Percentiles rank a stretch among this genome's conserved stretches.
Conservation (phyloP, 1,140 invertebrate species). For the Eufriesea mexicana region DNA sequence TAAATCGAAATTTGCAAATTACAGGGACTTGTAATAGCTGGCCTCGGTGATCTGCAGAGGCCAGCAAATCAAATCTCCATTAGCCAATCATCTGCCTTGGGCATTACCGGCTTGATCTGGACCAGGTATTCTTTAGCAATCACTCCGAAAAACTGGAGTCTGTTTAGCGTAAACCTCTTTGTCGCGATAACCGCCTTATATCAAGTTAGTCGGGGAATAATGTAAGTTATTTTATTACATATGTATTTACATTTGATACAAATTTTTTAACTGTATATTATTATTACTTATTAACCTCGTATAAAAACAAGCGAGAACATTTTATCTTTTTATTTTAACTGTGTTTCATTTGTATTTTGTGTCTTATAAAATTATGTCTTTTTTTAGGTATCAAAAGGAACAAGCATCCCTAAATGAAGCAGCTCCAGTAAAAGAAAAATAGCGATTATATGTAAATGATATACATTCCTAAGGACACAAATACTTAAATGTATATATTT, state of each 20-base stretch:
- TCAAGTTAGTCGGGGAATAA: slow-evolving; percentile 88
- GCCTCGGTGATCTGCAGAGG: slow-evolving; percentile 94
- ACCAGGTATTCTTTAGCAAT: slow-evolving; percentile 96
- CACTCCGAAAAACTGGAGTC: slow-evolving; percentile 95
- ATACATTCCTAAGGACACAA: slow-evolving; percentile 60
- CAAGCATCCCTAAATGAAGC: slow-evolving; percentile 45
- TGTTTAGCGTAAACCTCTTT: slow-evolving; percentile 97
- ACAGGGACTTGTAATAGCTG: slow-evolving; percentile 94
- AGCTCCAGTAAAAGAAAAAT: slow-evolving; percentile 40
- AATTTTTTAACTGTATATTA: neutral
- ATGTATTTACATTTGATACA: neutral
- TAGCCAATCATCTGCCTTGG: slow-evolving; percentile 91
- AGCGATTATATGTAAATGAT: slow-evolving; percentile 19
- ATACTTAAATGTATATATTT: slow-evolving; percentile 32
- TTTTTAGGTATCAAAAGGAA: slow-evolving; percentile 69
- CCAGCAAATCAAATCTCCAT: slow-evolving; percentile 95
- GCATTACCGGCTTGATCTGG: slow-evolving; percentile 90
- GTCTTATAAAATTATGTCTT: neutral
- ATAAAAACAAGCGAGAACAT: too few relatives aligned
- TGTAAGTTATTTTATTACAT: slow-evolving; percentile 72
- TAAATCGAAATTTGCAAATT: slow-evolving; percentile 67
- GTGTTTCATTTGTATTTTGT: neutral
- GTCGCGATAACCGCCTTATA: slow-evolving; percentile 92
- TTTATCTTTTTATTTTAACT: too few relatives aligned
- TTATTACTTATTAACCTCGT: too few relatives aligned